Base-by-base conservation (phyloP, 2,888 invertebrate species). In the Busseola fusca region DNA sequence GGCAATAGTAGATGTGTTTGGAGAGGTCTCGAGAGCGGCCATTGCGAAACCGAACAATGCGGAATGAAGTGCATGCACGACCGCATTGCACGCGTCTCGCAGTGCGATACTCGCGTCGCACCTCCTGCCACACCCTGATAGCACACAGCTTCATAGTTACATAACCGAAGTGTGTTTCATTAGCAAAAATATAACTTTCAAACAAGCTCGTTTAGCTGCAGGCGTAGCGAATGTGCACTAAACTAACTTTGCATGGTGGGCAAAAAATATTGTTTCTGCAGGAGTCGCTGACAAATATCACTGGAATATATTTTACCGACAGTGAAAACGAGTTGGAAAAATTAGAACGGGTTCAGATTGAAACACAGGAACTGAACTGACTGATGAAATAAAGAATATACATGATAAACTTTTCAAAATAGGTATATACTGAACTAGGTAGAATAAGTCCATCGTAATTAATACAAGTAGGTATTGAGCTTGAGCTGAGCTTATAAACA, bases 31-130 rank as follows among this genome's bases (percentile, higher is more conserved):
- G 85, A 92, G 88, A 85, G 82, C 86, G 84, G 85, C 89, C 86
- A 90, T 91, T 92, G 91, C 92, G 83, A 89, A 89, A 90, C 89
- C 87, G 92, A 93, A 95, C 94, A 95, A 95, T 94, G 91, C 87
- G 88, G 86, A 91, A 91, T 93, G 90, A 88, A 91, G 92, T 92
- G 89, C 87, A 89, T 87, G 87, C 86, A 88, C 82, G 88, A 89
- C 89, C 87, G 86, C 89, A 90, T 89, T 88, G 78, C 83, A 86
- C 70, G 74, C 67, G 64, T 45, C 56, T 76, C 66, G 56, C 59
- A 58, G 69, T 69, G 62, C 76, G 71, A 74, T 72, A 76, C 66
- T 81, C 58, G 72, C 62, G 60, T 63, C 63, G 48, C 69, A 42
- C 78, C 77, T 78, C 52, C 64, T 65, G 66, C 64, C 76, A 73